phyloP scores from a whole-genome alignment of 2,888 invertebrate species.

The Epistrophe grossulariae region DNA sequence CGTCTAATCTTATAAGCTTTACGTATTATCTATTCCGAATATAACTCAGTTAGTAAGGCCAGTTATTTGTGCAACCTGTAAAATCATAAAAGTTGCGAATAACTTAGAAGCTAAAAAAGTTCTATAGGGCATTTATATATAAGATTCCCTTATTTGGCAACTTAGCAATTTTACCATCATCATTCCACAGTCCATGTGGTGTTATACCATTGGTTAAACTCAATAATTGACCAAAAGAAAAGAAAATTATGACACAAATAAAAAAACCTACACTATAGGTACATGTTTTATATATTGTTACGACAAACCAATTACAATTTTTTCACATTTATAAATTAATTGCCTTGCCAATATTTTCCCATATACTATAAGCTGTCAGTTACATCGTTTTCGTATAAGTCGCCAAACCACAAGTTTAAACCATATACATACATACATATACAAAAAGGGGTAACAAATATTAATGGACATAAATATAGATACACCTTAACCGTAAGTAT shows the following conservation, averaged over 20 bases:
- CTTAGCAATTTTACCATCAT: too few species aligned
- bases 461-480: background rate
- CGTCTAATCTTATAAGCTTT: too few species aligned
- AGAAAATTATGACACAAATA: background rate
- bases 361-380: slow-evolving; percentile 24
- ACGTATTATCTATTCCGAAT: too few species aligned
- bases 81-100: too few species aligned
- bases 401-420: slow-evolving; percentile 18
- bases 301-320: slow-evolving; percentile 34
- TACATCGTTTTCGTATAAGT: slow-evolving; percentile 34
- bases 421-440: background rate
- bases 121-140: too few species aligned
- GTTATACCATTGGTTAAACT: too few species aligned
- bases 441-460: background rate
- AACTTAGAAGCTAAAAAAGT: too few species aligned
- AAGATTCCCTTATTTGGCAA: too few species aligned
- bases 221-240: background rate
- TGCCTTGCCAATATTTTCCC: slow-evolving; percentile 34
- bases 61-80: too few species aligned
- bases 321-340: slow-evolving; percentile 36
- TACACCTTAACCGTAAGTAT: slow-evolving; percentile 3
- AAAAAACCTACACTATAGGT: too few species aligned
- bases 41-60: too few species aligned
- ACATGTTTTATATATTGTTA: background rate
- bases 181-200: too few species aligned